Evolutionary conservation across 2,888 invertebrate genomes (phyloP), one percentile per base, ranked within the genome.

Genomic region (Hofmannophila pseudospretella): DNA sequence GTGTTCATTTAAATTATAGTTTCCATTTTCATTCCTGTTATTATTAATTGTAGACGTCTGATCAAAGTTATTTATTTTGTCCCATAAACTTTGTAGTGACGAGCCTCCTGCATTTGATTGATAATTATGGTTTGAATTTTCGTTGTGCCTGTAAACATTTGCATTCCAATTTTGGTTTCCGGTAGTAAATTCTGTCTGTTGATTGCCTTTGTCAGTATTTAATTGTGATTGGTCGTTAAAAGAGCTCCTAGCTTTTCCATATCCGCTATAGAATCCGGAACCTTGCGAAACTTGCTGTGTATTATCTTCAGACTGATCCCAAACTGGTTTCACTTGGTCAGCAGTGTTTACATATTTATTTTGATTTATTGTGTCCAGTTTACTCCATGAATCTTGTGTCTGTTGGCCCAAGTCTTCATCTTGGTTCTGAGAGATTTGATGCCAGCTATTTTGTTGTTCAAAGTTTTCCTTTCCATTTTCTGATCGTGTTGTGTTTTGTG

Each of bases 51-150:
- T 32, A 16, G 38, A 39, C 23, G 32, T 33, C 19, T 25, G 27
- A 26, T 45, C 44, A 10, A 52, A 42, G 36, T 40, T 42, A 13
- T 49, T 44, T 29, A 55, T 30, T 42, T 55, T 51, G 14, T 49
- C 48, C 58, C 56, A 54, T 35, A 57, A 39, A 25, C 34, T 45
- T 39, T 37, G 38, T 31, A 52, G 22, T 5, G 44, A 42, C 13
- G 39, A 32, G 10, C 16, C 13, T 26, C 25, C 30, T 19, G 31
- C 11, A 32, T 35, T 31, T 20, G 35, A 31, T 25, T 35, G 29
- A 34, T 14, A 13, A 5, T 23, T 23, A n/a, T 14, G 10, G n/a
- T 3, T 26, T 26, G 7, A 9, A 9, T 9, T 26, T 26, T 1
- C 26, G 4, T 10, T n/a, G 4, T 31, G 22, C 10, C 9, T 9